Evolutionary conservation across 2,797 vertebrate genomes (phyloP).

Genomic region (Mormyrops attenuatus): DNA sequence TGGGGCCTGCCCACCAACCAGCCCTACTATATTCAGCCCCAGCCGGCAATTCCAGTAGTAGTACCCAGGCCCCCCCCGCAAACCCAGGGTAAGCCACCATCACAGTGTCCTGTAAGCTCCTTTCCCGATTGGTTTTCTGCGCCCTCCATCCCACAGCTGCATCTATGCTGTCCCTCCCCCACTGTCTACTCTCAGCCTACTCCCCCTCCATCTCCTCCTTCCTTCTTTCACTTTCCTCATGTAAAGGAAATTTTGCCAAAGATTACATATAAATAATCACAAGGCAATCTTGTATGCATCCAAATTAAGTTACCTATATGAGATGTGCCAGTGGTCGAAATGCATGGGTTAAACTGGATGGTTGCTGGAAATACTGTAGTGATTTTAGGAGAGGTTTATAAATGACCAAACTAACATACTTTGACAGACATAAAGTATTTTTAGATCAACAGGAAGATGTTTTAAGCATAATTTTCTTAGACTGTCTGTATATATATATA

Average conservation of each 20-base stretch:
- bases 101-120: background rate
- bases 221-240: background rate
- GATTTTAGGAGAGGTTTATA: background rate
- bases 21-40: slow-evolving; percentile 51
- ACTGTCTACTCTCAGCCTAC: background rate
- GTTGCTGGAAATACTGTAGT: background rate
- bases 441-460: background rate
- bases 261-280: background rate
- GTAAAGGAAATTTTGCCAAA: background rate
- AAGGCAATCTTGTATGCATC: background rate
- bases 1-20: slow-evolving; percentile 33
- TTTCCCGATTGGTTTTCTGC: background rate
- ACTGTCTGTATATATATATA: background rate
- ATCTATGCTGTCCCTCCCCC: background rate
- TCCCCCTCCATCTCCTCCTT: background rate
- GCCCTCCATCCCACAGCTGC: background rate
- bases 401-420: background rate
- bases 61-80: slow-evolving; percentile 33
- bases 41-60: slow-evolving; percentile 34
- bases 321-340: background rate
- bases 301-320: background rate
- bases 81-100: slow-evolving; percentile 41
- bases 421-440: background rate
- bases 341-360: background rate
- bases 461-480: background rate